phyloP scores from a whole-genome alignment of 2,797 vertebrate genomes.

The Squalus acanthias region DNA sequence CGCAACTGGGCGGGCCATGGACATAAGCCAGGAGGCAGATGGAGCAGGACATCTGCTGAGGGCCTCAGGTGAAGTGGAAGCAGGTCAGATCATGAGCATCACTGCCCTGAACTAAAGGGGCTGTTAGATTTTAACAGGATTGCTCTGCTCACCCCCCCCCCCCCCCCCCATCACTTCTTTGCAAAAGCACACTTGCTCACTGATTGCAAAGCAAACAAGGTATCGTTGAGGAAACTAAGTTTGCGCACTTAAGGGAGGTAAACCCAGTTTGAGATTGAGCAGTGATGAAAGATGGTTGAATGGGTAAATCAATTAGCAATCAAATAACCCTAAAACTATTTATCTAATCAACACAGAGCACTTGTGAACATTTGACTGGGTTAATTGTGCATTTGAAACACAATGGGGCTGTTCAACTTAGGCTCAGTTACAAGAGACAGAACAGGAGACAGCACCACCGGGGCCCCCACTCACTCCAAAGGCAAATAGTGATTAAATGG shows the following conservation, averaged over 20 bases:
- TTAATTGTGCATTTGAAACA: conserved; percentile 10
- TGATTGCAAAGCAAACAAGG: not conserved
- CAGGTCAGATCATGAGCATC: not conserved
- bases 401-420: not conserved
- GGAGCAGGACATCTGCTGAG: not conserved
- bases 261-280: not conserved
- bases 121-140: not conserved
- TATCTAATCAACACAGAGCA: conserved; percentile 19
- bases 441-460: not conserved
- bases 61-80: not conserved
- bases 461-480: not conserved
- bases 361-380: conserved; percentile 17
- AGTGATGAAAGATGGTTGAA: conserved; percentile 20
- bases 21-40: not conserved
- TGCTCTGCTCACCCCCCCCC: not conserved
- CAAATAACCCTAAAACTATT: conserved; percentile 26
- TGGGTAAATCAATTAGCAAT: conserved; percentile 25
- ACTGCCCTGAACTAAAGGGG: not conserved
- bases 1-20: not conserved
- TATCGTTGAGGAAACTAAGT: not conserved
- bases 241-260: conserved; percentile 7
- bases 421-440: not conserved
- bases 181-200: not conserved
- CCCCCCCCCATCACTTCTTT: not conserved
- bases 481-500: not conserved